Base-by-base conservation (phyloP, 2,888 invertebrate genomes). In the Spicauda simplicius region DNA sequence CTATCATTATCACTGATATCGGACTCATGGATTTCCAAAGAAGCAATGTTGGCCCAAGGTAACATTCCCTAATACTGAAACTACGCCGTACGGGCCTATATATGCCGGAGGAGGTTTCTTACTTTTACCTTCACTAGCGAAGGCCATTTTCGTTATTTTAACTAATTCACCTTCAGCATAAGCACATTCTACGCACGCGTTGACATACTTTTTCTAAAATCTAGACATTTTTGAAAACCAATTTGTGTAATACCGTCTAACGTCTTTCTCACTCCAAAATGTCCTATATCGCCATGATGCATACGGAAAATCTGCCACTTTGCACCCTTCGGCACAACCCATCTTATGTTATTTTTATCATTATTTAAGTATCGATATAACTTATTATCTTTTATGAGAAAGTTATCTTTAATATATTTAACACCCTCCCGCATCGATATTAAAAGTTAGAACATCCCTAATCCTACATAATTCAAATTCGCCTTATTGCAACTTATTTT, bases 201-300 rank as follows among this genome's bases (percentile, higher is more conserved):
- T 69, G 5, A 88, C 81, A 66, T 89, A 85, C 59, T 81, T 75
- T 54, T 79, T 77, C 0, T 85, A 80, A 63, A 83, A 85, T 0
- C 72, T 61, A 54, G 74, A 73, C 84, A 88, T 85, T 11, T 78
- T 74, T 0, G 81, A 77, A 62, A 89, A 89, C 85, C 86, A 89
- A 73, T 86, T 64, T 80, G 69, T 48, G 71, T 68, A 10, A 87
- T 67, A 25, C 75, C 70, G 7, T 76, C 68, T 5, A 84, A 16
- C 7, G 70, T 72, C 58, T 73, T 74, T 60, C 69, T 64, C 0
- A 63, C 12, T 0, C 73, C 73, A 30, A 74, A 58, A 64, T 74
- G 73, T 0, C 73, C 78, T 0, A 76, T 70, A n/a, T 75, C 81
- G 57, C 88, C 86, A 63, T 88, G 87, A 58, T 81, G 81, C 41